Evolutionary conservation across 1,140 invertebrate species (phyloP).

Genomic region (Orchesella cincta): DNA sequence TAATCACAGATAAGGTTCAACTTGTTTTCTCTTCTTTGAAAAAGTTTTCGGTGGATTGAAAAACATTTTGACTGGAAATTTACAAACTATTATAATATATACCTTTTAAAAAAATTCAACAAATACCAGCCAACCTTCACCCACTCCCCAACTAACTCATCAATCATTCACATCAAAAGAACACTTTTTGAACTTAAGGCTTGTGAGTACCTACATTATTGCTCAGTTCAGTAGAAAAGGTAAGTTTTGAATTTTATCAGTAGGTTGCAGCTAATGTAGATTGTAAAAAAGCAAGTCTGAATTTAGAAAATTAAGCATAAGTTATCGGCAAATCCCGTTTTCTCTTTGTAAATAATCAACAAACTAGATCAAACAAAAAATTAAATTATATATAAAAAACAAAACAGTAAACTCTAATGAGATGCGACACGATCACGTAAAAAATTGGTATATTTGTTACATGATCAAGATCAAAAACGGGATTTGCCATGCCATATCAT

Average conservation of each 20-base stretch:
- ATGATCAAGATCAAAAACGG: background rate
- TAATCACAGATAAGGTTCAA: background rate
- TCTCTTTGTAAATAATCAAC: background rate
- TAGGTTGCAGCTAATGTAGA: background rate
- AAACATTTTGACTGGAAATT: background rate
- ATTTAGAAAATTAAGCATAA: background rate
- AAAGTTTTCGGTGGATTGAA: background rate
- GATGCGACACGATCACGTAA: background rate
- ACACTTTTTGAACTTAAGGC: background rate
- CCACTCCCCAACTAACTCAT: background rate
- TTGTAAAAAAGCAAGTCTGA: background rate
- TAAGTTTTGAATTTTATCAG: background rate
- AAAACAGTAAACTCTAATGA: background rate
- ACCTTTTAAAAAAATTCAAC: background rate
- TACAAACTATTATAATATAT: background rate
- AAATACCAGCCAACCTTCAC: background rate
- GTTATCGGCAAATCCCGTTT: background rate
- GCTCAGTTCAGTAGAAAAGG: background rate
- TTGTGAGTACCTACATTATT: background rate
- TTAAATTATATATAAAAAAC: background rate
- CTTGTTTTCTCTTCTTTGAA: too few relatives aligned
- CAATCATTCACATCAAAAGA: background rate
- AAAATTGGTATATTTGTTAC: too few relatives aligned
- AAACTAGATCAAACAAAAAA: background rate
- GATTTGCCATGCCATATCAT: background rate